Conservation (phyloP, 2,888 invertebrate species). For the Drepanosiphum platanoidis region DNA sequence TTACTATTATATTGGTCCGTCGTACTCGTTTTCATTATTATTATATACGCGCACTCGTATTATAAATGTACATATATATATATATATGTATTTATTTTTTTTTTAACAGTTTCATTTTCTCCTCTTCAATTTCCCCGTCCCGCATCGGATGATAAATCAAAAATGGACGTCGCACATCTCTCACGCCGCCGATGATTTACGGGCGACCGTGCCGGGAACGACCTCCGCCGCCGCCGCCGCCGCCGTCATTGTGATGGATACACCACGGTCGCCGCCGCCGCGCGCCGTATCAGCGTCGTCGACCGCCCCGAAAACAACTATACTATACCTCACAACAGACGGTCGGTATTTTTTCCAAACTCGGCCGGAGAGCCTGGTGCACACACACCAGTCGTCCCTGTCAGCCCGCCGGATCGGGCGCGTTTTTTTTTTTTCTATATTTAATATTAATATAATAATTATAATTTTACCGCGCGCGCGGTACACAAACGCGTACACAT, state of each 20-base stretch:
- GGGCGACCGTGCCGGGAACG: slow-evolving; percentile 52
- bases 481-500: no score
- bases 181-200: slow-evolving; percentile 58
- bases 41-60: neutral
- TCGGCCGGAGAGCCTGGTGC: neutral
- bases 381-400: neutral
- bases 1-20: slow-evolving; percentile 43
- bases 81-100: no score
- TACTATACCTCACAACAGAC: no score
- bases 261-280: slow-evolving; percentile 34
- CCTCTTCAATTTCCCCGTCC: slow-evolving; percentile 57
- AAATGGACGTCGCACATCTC: slow-evolving; percentile 61
- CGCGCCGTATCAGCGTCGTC: neutral
- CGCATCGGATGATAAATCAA: slow-evolving; percentile 56
- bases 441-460: slow-evolving; percentile 23
- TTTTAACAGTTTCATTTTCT: slow-evolving; percentile 50
- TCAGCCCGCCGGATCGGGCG: neutral
- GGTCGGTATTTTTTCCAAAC: slow-evolving; percentile 7
- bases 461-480: slow-evolving; percentile 20
- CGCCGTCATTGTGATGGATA: slow-evolving; percentile 55
- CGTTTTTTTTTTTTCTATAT: neutral
- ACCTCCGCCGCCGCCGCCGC: slow-evolving; percentile 31
- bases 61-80: neutral
- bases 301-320: slow-evolving; percentile 17
- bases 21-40: slow-evolving; percentile 22